A percentile compares a stretch with the other conserved stretches of the same genome.
Conservation (phyloP, 2,797 vertebrate species). For the Pangasius macronema region DNA sequence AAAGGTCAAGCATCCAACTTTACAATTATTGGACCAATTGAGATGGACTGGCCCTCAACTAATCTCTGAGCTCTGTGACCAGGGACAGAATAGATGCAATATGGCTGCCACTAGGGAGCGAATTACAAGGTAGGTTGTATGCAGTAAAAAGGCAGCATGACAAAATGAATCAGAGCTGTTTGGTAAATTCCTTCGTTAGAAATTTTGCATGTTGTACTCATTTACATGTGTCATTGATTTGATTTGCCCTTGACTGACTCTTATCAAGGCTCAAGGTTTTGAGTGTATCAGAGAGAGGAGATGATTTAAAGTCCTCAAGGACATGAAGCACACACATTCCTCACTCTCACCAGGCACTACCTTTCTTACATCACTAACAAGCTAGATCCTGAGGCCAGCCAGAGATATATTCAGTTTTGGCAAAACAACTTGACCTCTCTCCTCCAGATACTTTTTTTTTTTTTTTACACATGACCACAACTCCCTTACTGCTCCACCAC, state of each 20-base stretch:
- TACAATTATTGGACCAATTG: no score
- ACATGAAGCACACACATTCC: constrained; percentile 37
- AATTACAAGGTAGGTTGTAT: not conserved
- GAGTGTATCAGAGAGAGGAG: constrained; percentile 53
- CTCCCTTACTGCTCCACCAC: constrained; percentile 24
- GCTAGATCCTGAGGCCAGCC: not conserved
- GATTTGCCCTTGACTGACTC: constrained; percentile 56
- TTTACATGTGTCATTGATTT: constrained; percentile 31
- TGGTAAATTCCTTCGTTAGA: not conserved
- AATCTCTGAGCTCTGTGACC: not conserved
- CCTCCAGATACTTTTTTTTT: constrained; percentile 44
- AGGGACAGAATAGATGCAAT: not conserved
- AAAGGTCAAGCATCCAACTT: no score
- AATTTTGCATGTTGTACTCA: constrained; percentile 9
- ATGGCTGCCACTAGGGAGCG: not conserved
- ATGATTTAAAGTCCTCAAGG: constrained; percentile 61
- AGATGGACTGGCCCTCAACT: no score
- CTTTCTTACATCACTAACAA: constrained; percentile 16
- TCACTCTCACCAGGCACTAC: constrained; percentile 29
- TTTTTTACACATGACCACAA: constrained; percentile 40
- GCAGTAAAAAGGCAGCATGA: no score
- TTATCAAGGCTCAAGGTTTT: constrained; percentile 66
- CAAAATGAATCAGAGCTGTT: not conserved
- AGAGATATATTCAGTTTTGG: constrained; percentile 31
- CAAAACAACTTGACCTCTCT: constrained; percentile 64